These are phyloP conservation scores for Scylla paramamosain DNA, from an alignment of 1,140 invertebrate genomes.

Conservation along the genomic window DNA sequence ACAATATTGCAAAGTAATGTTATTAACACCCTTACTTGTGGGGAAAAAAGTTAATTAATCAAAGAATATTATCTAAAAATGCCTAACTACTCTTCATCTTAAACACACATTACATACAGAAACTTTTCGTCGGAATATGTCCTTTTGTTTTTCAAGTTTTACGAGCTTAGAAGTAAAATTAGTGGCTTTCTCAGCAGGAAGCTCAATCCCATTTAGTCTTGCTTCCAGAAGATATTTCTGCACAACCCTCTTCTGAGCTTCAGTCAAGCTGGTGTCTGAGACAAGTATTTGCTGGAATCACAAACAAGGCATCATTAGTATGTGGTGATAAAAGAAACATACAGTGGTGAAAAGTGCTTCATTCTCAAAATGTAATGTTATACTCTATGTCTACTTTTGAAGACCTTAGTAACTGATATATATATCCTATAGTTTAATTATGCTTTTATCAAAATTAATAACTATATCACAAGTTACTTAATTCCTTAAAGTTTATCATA, in stretches of 20 bases:
- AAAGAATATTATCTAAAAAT: not conserved
- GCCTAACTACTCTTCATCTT: not conserved
- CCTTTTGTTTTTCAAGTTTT: slow-evolving; percentile 56
- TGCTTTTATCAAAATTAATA: not conserved
- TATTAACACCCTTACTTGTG: not conserved
- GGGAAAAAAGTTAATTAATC: not conserved
- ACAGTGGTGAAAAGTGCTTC: not conserved
- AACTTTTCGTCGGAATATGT: slow-evolving; percentile 57
- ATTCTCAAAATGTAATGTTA: not conserved
- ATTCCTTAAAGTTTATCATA: no score
- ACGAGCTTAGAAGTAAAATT: slow-evolving; percentile 24
- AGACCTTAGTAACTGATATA: no score
- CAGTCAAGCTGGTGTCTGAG: slow-evolving; percentile 78
- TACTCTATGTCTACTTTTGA: no score
- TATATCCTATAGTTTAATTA: not conserved
- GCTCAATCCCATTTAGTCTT: slow-evolving; percentile 80
- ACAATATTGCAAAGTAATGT: not conserved
- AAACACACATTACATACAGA: slow-evolving; percentile 44
- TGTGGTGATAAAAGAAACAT: not conserved
- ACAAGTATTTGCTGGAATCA: slow-evolving; percentile 79
- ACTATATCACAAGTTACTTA: not conserved
- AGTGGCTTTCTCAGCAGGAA: slow-evolving; percentile 73
- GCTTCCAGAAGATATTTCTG: slow-evolving; percentile 81
- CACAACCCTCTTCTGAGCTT: slow-evolving; percentile 80
- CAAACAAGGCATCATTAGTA: not conserved